These are phyloP conservation scores for Dendropsophus ebraccatus DNA, from an alignment of 2,113 vertebrate species.

Conservation along the genomic window DNA sequence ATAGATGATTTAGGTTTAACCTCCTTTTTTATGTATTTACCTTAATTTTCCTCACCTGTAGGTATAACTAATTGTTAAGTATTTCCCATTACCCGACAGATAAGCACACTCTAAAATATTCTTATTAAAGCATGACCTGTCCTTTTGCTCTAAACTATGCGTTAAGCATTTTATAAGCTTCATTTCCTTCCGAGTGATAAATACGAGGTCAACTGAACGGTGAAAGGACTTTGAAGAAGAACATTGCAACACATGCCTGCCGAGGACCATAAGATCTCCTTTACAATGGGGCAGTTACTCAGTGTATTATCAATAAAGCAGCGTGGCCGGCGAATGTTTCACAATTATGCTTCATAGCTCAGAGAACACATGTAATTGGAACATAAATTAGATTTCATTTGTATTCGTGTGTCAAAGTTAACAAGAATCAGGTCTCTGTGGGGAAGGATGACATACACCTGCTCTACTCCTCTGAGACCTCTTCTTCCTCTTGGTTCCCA, in stretches of 20 bases:
- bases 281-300: constrained; percentile 37
- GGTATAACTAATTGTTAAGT: neutral
- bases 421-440: constrained; percentile 28
- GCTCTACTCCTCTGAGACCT: constrained; percentile 33
- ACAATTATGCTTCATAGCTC: constrained; percentile 53
- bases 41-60: neutral
- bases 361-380: constrained; percentile 56
- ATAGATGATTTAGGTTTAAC: too few relatives aligned
- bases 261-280: constrained; percentile 35
- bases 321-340: constrained; percentile 34
- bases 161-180: constrained; percentile 48
- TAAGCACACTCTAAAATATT: neutral
- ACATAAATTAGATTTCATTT: constrained; percentile 57
- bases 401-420: constrained; percentile 49
- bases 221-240: constrained; percentile 31
- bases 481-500: neutral
- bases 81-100: neutral
- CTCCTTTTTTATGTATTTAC: too few relatives aligned
- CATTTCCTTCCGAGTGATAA: constrained; percentile 46
- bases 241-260: constrained; percentile 39
- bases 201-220: constrained; percentile 42
- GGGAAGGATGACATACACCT: constrained; percentile 35
- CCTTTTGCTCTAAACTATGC: constrained; percentile 16
- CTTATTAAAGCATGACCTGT: constrained; percentile 12
- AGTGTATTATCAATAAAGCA: constrained; percentile 40